Evolutionary conservation across 2,888 invertebrate genomes (phyloP), one percentile per base, ranked within the genome.

Genomic region (Nasonovia ribisnigri): DNA sequence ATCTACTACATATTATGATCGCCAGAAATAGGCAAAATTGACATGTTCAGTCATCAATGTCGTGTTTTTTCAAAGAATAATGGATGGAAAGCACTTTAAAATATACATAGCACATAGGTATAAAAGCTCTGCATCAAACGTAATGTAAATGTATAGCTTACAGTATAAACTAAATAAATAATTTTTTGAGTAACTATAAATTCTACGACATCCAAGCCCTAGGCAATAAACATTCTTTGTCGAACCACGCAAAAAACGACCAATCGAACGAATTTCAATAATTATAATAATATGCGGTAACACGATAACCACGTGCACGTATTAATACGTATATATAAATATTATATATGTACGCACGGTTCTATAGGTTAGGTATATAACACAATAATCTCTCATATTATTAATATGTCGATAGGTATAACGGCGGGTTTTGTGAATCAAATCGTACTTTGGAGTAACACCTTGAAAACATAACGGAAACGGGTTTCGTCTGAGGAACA

Each of bases 391-490:
- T 77, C 36, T 36, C 20, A 54, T 88, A 57, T 88, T 88, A 88
- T 88, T 54, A 43, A 54, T 88, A 26, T 43, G 29, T 16, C 88
- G 57, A 42, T 43, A 51, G 20, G 13, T 42, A 90, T 89, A 43
- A 60, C 90, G 90, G 57, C n/a, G n/a, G n/a, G 60, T 67, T 67
- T 90, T 67, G n/a, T 67, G 60, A 90, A 90, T 90, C 46, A 67
- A 90, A 90, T 43, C 1, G 57, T 90, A 43, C 77, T 77, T 77
- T 36, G 20, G 20, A 20, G 26, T 60, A 60, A 57, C 48, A 87
- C 92, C 86, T 60, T 60, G 60, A 87, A 92, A 60, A 92, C 86
- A 87, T 87, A 87, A 87, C 92, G 92, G 77, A 88, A 88, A 77
- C 92, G 24, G 24, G 92, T 88, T 88, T 67, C 24, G n/a, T 54